These are phyloP conservation scores for Anoplophora glabripennis DNA, from an alignment of 1,140 invertebrate genomes.

Conservation along the genomic window DNA sequence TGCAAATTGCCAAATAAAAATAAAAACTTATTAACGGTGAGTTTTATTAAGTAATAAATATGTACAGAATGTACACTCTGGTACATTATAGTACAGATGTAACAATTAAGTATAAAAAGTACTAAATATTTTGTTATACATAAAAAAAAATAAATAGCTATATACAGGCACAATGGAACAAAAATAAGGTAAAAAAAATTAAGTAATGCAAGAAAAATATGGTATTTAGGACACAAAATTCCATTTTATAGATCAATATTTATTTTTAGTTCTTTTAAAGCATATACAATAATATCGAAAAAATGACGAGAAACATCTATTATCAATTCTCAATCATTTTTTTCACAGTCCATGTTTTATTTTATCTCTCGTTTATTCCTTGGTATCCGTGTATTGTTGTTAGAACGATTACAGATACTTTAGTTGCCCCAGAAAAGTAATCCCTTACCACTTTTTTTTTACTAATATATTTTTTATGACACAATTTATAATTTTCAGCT, in stretches of 20 bases:
- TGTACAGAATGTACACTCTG: background rate
- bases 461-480: constrained; percentile 2
- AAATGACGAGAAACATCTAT: background rate
- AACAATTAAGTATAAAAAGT: constrained; percentile 10
- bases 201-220: background rate
- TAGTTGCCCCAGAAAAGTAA: background rate
- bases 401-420: background rate
- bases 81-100: constrained; percentile 10
- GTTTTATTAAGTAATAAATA: too few species aligned
- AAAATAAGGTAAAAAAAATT: constrained; percentile 3
- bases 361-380: too few species aligned
- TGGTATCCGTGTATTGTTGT: background rate
- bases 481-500: constrained; percentile 1
- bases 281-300: background rate
- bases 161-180: constrained; percentile 7
- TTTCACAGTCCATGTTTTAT: too few species aligned
- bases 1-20: too few species aligned
- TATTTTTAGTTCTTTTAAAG: background rate
- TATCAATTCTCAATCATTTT: too few species aligned
- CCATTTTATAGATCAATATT: background rate
- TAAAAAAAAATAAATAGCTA: constrained; percentile 13
- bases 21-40: too few species aligned
- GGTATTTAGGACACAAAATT: background rate
- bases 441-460: background rate
- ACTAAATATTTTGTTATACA: constrained; percentile 10